Evolutionary conservation across 2,888 invertebrate genomes (phyloP), one percentile per base, ranked within the genome.

Genomic region (Rhagonycha fulva): DNA sequence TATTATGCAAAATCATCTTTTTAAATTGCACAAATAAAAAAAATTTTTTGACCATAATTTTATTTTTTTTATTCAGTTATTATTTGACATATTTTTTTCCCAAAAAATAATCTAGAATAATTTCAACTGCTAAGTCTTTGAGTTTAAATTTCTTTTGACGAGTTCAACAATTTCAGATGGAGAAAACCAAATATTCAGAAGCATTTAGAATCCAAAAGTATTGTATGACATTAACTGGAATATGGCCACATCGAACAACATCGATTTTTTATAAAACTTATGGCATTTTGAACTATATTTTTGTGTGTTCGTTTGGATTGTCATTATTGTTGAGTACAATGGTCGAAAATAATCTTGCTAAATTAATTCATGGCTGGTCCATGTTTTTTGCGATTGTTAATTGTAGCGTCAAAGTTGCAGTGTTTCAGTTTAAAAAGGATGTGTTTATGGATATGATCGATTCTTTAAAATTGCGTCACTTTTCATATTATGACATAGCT

Each of bases 331-430:
- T 74, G n/a, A 74, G 68, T 30, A 74, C 71, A 7, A 14, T 71
- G 14, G 62, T 74, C n/a, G 28, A 69, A 12, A 32, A 62, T 5
- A 71, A 74, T 14, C 63, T 74, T 66, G 68, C 74, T 19, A 71
- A 74, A 69, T 12, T 74, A 19, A 74, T 76, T 23, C 76, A 74
- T 23, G 28, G 68, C 23, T 74, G 70, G 73, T 71, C 68, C 1
- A 76, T 74, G 71, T 74, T 74, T 32, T 60, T 74, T 0, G 74
- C 74, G 9, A 71, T 76, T 63, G 1, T 76, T 19, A 76, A 76
- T 26, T 76, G 76, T 28, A 26, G 30, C 12, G 24, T 74, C n/a
- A 76, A 76, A 24, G 71, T 76, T 62, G 71, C 74, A 9, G 69
- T 76, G 23, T 74, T 71, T 74, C 66, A 68, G 23, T 63, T 26